Conservation (phyloP, 2,888 invertebrate genomes). For the Coelopa pilipes region DNA sequence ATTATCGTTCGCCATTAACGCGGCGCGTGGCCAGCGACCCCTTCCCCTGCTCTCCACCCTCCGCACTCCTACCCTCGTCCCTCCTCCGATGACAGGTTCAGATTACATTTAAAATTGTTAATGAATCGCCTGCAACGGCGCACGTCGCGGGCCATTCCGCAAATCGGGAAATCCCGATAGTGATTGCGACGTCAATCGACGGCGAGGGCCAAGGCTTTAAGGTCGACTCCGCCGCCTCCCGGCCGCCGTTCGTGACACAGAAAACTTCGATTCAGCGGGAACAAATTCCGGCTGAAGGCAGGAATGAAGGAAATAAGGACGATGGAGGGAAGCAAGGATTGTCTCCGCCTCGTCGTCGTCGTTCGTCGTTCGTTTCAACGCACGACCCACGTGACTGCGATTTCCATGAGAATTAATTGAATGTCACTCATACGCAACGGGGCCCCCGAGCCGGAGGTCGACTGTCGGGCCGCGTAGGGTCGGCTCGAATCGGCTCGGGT, state of each 20-base stretch:
- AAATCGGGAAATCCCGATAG: too few relatives aligned
- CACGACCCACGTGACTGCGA: background rate
- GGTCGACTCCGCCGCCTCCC: too few relatives aligned
- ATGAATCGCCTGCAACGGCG: slow-evolving; percentile 9
- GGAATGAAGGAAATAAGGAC: too few relatives aligned
- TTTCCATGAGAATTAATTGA: background rate
- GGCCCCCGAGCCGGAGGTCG: background rate
- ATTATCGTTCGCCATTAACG: slow-evolving; percentile 15
- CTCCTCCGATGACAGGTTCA: background rate
- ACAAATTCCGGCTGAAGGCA: too few relatives aligned
- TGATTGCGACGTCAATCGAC: too few relatives aligned
- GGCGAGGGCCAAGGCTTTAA: too few relatives aligned
- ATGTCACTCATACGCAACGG: slow-evolving; percentile 24
- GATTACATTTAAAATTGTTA: slow-evolving; percentile 28
- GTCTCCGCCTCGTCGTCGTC: background rate
- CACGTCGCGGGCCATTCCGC: too few relatives aligned
- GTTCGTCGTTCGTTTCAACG: too few relatives aligned
- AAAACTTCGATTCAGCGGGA: too few relatives aligned
- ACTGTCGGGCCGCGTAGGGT: background rate
- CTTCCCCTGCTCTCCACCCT: background rate
- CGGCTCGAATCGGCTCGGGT: too few relatives aligned
- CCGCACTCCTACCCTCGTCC: background rate
- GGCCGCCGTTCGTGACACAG: too few relatives aligned
- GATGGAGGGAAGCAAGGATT: too few relatives aligned
- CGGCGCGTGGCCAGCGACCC: background rate